Percentiles rank a stretch among this genome's conserved stretches.
Conservation (phyloP, 2,888 invertebrate genomes). For the Macrosiphum euphorbiae region DNA sequence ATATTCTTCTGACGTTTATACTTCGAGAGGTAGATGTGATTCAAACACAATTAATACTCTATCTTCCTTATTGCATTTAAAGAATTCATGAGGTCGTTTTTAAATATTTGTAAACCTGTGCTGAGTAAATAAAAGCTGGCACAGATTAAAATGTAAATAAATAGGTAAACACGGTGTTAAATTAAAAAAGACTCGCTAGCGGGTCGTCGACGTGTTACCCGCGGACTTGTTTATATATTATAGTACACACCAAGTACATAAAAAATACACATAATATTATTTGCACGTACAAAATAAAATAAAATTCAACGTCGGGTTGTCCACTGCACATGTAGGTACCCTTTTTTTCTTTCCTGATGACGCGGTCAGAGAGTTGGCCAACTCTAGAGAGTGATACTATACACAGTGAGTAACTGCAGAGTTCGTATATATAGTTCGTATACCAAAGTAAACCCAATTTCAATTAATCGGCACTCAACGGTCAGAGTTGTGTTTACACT, state of each 20-base stretch:
- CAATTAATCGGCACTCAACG: neutral
- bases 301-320: neutral
- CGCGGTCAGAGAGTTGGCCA: neutral
- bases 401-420: neutral
- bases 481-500: neutral
- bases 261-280: neutral
- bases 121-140: neutral
- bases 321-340: neutral
- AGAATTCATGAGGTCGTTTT: neutral
- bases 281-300: neutral
- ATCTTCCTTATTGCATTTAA: neutral
- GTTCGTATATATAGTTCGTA: neutral
- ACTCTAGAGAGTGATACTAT: neutral
- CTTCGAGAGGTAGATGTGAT: neutral
- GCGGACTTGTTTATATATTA: conserved; percentile 14
- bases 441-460: neutral
- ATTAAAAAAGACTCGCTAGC: neutral
- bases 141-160: conserved; percentile 1
- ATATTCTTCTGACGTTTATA: neutral
- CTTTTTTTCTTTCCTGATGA: neutral
- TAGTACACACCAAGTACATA: neutral
- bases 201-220: neutral
- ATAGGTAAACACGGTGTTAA: conserved; percentile 13
- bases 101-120: neutral
- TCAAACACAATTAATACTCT: neutral